Evolutionary conservation across 2,797 vertebrate genomes (phyloP), one percentile per base, ranked within the genome.

Genomic region (Sphenopsis melanotis): DNA sequence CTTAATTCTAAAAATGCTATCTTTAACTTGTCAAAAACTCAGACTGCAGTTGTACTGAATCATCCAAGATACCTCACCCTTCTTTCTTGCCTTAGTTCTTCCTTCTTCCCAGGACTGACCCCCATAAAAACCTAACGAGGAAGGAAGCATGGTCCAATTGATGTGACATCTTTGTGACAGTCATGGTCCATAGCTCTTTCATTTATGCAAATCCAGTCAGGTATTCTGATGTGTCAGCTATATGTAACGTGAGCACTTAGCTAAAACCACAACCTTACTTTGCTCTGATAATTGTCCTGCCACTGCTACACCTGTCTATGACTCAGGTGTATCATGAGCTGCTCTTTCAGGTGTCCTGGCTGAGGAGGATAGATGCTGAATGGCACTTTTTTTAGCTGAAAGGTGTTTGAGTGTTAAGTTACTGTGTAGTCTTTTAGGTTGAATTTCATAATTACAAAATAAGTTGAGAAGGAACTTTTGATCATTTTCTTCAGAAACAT

Each of bases 211-310:
- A 96, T 94, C 60, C 30, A 2, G 64, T 80, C 50, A 87, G 60
- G 52, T 94, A 91, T 96, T 96, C 82, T 89, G 89, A 93, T 61
- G 74, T 93, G 80, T 93, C 93, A 97, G 83, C 81, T 91, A 12
- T 83, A 72, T 46, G 46, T 83, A 92, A 91, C 1, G 0, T 34
- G 57, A 74, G 23, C 20, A 27, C 41, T 93, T 56, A 74, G 70
- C 47, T 89, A 46, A 91, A 57, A 87, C 29, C 56, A 81, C 60
- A 86, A 72, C 83, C 65, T 78, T 56, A 34, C 80, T 89, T 76
- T 81, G 41, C 57, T 72, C 64, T 93, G 66, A 37, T 89, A 78
- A 87, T 76, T 92, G 81, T 79, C 68, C 75, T 87, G 81, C n/a
- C 5, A 0, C 69, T 30, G 49, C 15, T 85, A 72, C 26, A 50